These are phyloP conservation scores for Drosophila fungiperda DNA, from an alignment of 2,888 invertebrate genomes.

Conservation along the genomic window DNA sequence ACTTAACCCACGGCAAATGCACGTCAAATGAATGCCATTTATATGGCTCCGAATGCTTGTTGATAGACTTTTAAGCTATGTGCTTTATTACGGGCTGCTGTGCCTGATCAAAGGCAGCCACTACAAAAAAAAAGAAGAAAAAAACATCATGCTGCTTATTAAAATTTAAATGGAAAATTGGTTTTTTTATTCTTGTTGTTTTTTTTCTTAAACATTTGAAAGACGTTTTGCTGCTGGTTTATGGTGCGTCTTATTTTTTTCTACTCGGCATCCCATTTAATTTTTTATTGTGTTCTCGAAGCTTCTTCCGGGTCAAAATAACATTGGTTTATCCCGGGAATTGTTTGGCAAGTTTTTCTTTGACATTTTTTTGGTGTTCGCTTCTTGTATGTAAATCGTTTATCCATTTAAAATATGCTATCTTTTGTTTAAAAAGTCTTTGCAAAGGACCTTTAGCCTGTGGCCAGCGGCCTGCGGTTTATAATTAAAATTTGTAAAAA, in stretches of 20 bases:
- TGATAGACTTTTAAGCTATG: constrained; percentile 78
- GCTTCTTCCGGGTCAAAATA: constrained; percentile 40
- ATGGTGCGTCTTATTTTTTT: constrained; percentile 51
- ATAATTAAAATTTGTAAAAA: constrained; percentile 32
- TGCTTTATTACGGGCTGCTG: constrained; percentile 46
- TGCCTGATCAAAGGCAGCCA: constrained; percentile 60
- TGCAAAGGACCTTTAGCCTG: constrained; percentile 1
- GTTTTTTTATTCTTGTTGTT: constrained; percentile 3
- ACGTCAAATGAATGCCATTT: constrained; percentile 65
- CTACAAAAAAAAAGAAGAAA: neutral
- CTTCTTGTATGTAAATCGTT: constrained; percentile 41
- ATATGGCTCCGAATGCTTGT: constrained; percentile 68
- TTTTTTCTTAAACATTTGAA: neutral
- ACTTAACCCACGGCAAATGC: constrained; percentile 56
- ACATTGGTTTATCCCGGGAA: constrained; percentile 54
- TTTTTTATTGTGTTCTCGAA: constrained; percentile 11
- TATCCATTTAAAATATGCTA: neutral
- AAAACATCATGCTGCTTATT: constrained; percentile 48
- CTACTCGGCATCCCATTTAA: too few relatives aligned
- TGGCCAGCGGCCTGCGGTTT: constrained; percentile 9
- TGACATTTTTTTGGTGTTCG: neutral
- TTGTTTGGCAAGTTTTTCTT: constrained; percentile 49
- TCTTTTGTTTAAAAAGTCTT: constrained; percentile 35
- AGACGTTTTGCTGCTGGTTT: constrained; percentile 25
- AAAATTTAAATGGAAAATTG: constrained; percentile 56